phyloP scores from a whole-genome alignment of 2,797 vertebrate genomes.

The Lophius americanus region DNA sequence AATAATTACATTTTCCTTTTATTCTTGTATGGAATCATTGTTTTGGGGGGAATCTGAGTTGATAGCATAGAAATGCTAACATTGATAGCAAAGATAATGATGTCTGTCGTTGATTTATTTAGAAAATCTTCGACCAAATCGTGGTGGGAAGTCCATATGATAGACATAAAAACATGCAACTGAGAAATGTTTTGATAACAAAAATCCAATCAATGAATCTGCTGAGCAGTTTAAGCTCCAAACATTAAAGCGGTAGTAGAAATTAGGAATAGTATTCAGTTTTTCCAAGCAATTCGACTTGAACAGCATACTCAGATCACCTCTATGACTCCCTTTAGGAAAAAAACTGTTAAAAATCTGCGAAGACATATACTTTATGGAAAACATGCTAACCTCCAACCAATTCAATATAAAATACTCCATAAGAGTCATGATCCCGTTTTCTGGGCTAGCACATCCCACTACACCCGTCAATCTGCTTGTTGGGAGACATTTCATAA shows the following conservation, averaged over 20 bases:
- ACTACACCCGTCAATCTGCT: too few relatives aligned
- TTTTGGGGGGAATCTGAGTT: too few relatives aligned
- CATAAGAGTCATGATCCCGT: too few relatives aligned
- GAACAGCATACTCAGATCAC: neutral
- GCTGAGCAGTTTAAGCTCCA: neutral
- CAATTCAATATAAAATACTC: too few relatives aligned
- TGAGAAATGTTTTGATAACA: neutral
- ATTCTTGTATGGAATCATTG: neutral
- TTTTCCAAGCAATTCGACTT: neutral
- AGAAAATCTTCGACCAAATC: neutral
- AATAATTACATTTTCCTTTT: neutral
- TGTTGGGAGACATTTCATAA: too few relatives aligned
- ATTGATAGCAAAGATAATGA: too few relatives aligned
- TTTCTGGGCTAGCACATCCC: too few relatives aligned
- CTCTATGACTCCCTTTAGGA: neutral
- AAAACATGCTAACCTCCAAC: too few relatives aligned
- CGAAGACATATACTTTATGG: too few relatives aligned
- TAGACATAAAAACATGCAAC: neutral
- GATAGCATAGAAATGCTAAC: too few relatives aligned
- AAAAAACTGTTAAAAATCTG: too few relatives aligned
- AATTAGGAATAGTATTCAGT: neutral
- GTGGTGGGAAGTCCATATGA: neutral
- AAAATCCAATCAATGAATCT: conserved; percentile 3
- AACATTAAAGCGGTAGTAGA: neutral
- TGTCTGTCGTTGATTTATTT: neutral